Evolutionary conservation across 2,797 vertebrate genomes (phyloP).

Genomic region (Xiphophorus birchmanni): DNA sequence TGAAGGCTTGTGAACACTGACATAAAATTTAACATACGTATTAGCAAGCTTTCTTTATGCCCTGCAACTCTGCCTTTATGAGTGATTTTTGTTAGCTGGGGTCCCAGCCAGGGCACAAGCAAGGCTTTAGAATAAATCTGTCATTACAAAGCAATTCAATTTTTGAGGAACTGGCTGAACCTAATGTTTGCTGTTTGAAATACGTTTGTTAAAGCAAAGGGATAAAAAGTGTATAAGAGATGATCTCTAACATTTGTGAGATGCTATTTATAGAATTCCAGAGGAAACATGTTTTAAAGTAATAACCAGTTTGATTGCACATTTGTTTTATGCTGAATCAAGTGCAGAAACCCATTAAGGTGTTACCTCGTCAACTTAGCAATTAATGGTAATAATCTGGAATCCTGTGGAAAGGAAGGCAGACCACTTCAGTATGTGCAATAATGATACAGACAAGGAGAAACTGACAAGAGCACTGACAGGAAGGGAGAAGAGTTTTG

Average conservation of each 20-base stretch:
- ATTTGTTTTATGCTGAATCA: not conserved
- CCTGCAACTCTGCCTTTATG: conserved; percentile 36
- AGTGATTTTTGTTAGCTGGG: conserved; percentile 30
- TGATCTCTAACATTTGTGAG: not conserved
- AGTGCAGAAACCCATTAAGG: not conserved
- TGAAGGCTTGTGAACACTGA: conserved; percentile 32
- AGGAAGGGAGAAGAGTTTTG: conserved; percentile 28
- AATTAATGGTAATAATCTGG: not conserved
- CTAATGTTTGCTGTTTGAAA: not conserved
- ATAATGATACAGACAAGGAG: conserved; percentile 9
- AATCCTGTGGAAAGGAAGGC: conserved; percentile 2
- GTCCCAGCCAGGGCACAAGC: conserved; percentile 24
- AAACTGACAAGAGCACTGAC: conserved; percentile 31
- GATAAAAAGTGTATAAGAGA: not conserved
- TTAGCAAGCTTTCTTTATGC: conserved; percentile 47
- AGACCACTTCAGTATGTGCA: not conserved
- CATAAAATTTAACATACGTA: conserved; percentile 42
- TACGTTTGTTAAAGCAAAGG: not conserved
- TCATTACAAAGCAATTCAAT: not conserved
- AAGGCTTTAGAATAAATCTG: conserved; percentile 6
- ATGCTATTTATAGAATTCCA: not conserved
- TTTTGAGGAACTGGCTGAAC: not conserved
- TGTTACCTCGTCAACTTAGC: not conserved
- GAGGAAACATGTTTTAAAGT: not conserved
- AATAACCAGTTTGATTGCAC: not conserved